Base-by-base conservation (phyloP, 2,797 vertebrate genomes). In the Natrix natrix region DNA sequence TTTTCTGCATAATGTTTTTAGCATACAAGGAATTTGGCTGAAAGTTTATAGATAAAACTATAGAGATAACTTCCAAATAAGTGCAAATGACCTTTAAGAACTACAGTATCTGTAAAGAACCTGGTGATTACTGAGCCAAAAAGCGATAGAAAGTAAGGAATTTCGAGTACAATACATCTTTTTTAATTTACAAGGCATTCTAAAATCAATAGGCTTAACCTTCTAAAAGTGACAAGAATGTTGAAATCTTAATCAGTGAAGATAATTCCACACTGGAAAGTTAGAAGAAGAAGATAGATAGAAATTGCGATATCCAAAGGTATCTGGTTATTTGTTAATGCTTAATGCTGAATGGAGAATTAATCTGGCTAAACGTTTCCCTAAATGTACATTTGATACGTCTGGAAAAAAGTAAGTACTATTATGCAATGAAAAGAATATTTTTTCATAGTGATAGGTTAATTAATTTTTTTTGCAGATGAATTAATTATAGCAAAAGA, bases 11-110 rank as follows among this genome's bases (percentile, higher is more conserved):
- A 94, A 69, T 86, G 56, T 59, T 94, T 95, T 91, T 93, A 93
- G 61, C 94, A 93, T 94, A 95, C 93, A 95, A 96, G 95, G 93
- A 96, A 95, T 93, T 95, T 95, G 95, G 66, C 89, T 93, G 93
- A 96, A 94, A 89, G 13, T 89, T 93, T 92, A 92, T 92, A 95
- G 91, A 52, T 93, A 94, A 96, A 96, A 92, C 89, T 92, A 1
- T 83, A 90, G 91, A 92, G 92, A 95, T 97, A 95, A 94, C 89
- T 59, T 90, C 16, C 43, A 55, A 83, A 32, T 56, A 92, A 55
- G 54, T 92, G 87, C 48, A 89, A 86, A 89, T 89, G 89, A 43
- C 94, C 95, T 95, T 93, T 95, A 92, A 93, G 89, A 60, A 74
- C 43, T 94, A 48, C 48, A 5, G 5, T 48, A 78, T 60, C 92